Conservation (phyloP, 2,797 vertebrate genomes). For the Mormyrus hasselquistii region DNA sequence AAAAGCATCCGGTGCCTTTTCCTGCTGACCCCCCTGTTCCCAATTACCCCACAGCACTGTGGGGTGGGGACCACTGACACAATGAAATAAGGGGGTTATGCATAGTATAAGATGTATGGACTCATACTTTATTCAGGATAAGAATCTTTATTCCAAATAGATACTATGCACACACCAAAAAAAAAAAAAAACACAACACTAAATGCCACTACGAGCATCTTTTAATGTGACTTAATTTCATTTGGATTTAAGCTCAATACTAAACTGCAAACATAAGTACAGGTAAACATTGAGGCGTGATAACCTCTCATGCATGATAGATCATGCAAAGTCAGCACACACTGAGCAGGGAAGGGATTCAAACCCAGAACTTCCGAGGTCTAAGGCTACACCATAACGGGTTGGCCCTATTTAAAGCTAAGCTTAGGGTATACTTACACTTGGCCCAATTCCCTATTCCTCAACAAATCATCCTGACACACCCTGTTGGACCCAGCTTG, state of each 20-base stretch:
- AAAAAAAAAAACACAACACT: not conserved
- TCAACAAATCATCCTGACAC: not conserved
- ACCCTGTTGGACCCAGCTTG: not conserved
- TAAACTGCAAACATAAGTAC: not conserved
- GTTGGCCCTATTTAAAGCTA: not conserved
- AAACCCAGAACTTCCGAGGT: not conserved
- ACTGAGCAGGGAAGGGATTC: not conserved
- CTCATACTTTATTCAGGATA: not conserved
- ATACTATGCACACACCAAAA: not conserved
- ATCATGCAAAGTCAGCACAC: not conserved
- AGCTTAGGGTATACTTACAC: not conserved
- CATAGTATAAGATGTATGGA: not conserved
- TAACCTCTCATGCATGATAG: not conserved
- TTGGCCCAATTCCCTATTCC: not conserved
- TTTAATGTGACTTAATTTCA: not conserved
- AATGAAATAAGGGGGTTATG: not conserved
- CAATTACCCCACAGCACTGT: not conserved
- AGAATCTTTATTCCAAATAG: not conserved
- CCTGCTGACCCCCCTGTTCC: not conserved
- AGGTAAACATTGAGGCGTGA: not conserved
- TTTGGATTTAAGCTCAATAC: too few relatives aligned
- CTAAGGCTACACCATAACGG: not conserved
- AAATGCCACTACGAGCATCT: not conserved
- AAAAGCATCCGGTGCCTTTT: not conserved
- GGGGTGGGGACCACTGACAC: not conserved